These are phyloP conservation scores for Loris lydekkerianus DNA, from an alignment of 2,797 vertebrate species.

Conservation along the genomic window DNA sequence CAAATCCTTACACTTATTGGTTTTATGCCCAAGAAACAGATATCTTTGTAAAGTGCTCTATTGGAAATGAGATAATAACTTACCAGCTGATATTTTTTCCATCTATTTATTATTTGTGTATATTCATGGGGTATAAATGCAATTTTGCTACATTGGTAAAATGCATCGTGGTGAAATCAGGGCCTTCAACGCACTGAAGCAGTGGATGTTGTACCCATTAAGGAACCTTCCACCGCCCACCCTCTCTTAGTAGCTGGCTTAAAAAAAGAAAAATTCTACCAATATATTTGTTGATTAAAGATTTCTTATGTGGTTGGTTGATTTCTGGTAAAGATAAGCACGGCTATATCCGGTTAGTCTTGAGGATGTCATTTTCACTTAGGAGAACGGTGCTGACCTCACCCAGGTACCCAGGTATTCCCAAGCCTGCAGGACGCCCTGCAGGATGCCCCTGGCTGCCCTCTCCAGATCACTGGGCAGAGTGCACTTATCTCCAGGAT, in stretches of 20 bases:
- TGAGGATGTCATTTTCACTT: neutral
- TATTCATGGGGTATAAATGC: too few species aligned
- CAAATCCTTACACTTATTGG: neutral
- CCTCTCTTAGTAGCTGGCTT: neutral
- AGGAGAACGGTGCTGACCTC: neutral
- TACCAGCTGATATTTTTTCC: neutral
- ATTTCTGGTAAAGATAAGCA: neutral
- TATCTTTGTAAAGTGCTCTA: neutral
- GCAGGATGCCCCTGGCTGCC: neutral
- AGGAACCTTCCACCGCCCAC: neutral
- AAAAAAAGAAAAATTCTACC: neutral
- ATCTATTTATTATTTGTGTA: neutral
- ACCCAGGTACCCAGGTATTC: neutral
- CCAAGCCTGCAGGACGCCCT: neutral
- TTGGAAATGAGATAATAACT: conserved; percentile 19
- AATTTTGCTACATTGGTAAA: neutral
- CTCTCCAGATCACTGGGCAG: neutral
- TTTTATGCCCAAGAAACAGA: neutral
- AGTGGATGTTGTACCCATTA: neutral
- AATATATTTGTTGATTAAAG: neutral
- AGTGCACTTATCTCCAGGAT: neutral
- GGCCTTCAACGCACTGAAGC: neutral
- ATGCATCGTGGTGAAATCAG: neutral
- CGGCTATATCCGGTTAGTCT: neutral
- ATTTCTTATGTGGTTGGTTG: neutral